phyloP scores from a whole-genome alignment of 2,797 vertebrate genomes.

The Dicrostonyx torquatus region DNA sequence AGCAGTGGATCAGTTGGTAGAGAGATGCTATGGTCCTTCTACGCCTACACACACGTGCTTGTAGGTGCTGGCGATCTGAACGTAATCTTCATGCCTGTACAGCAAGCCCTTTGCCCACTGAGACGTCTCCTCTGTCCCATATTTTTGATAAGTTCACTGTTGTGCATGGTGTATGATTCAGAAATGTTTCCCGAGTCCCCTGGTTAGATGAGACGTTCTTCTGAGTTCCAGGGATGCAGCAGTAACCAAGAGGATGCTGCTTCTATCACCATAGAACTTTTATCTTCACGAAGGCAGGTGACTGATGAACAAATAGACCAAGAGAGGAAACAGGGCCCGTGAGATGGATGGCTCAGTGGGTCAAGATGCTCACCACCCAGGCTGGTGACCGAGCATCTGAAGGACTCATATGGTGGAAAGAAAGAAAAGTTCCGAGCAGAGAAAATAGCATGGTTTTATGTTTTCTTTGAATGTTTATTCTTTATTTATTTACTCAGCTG shows the following conservation, averaged over 20 bases:
- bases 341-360: too few relatives aligned
- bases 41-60: neutral
- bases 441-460: neutral
- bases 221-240: too few relatives aligned
- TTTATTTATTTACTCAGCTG: neutral
- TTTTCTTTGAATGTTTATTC: neutral
- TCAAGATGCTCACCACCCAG: neutral
- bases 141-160: neutral
- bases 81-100: neutral
- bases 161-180: neutral
- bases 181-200: neutral
- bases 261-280: too few relatives aligned
- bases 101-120: neutral
- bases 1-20: too few relatives aligned
- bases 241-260: neutral
- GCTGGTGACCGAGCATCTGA: neutral
- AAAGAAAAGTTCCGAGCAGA: neutral
- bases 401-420: too few relatives aligned
- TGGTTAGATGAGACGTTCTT: neutral
- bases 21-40: too few relatives aligned
- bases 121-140: neutral
- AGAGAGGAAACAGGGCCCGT: neutral
- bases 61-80: neutral
- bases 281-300: neutral
- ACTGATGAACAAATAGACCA: neutral